Evolutionary conservation across 2,113 vertebrate species (phyloP), one percentile per base, ranked within the genome.

Genomic region (Perca schrenkii): DNA sequence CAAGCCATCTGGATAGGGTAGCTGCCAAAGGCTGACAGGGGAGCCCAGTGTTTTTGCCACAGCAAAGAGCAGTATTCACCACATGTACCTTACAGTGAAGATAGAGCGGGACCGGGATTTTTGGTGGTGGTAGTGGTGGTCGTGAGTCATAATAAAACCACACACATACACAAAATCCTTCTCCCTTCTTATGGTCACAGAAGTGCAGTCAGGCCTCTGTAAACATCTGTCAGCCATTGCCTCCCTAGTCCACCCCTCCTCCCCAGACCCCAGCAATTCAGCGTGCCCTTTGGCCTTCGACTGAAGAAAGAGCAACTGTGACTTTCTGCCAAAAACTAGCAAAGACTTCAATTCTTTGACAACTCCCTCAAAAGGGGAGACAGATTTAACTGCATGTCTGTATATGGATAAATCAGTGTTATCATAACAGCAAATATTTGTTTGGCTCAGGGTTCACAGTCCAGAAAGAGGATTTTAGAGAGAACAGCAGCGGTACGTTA

Each of bases 151-250:
- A 47, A 15, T 14, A n/a, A 6, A n/a, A 53, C 22, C 25, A 53
- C 28, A 34, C 25, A 53, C 28, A n/a, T 28, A 36, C 83, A 76
- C 57, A 58, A 79, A 76, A 66, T 80, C 68, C 34, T 52, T 19
- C 54, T 69, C 11, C 52, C 60, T 84, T 91, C 85, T 84, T 62
- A 72, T 80, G 75, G 81, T 88, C 80, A 89, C 83, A 89, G 78
- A 86, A 85, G 63, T 85, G 85, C 87, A 88, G 86, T 77, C 69
- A 84, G 74, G 83, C 84, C 87, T 91, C 90, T 91, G 89, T 91
- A 92, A 91, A 94, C 94, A 95, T 95, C 94, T 94, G 94, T 93
- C 94, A 92, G 91, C 93, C 83, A 94, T 94, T 94, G 89, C 78
- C 86, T 89, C 57, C 75, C 54, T 77, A 4, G 1, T 12, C 54